Evolutionary conservation across 2,113 vertebrate genomes (phyloP).

Genomic region (Oncorhynchus kisutch): DNA sequence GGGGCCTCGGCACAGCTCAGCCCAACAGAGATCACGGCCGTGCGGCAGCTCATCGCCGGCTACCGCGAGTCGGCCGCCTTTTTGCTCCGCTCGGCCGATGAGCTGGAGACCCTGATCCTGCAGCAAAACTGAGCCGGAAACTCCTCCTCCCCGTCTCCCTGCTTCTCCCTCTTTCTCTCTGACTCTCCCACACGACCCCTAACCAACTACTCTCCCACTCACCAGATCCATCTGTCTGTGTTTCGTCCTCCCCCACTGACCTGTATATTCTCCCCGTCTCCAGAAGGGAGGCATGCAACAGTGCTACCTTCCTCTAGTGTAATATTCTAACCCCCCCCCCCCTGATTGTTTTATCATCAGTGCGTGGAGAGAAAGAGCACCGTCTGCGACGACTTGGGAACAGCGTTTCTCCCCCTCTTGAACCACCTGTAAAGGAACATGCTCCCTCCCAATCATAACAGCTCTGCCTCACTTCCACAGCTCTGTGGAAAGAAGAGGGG

Average conservation of each 20-base stretch:
- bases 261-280: slow-evolving; percentile 17
- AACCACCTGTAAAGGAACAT: not conserved
- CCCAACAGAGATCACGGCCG: slow-evolving; percentile 94
- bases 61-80: slow-evolving; percentile 97
- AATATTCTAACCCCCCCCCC: not conserved
- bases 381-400: not conserved
- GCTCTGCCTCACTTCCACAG: slow-evolving; percentile 11
- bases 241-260: slow-evolving; percentile 27
- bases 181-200: slow-evolving; percentile 26
- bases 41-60: slow-evolving; percentile 95
- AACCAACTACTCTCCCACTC: not conserved
- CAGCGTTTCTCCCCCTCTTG: not conserved
- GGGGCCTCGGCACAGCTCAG: slow-evolving; percentile 91
- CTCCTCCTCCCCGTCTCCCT: not conserved
- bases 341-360: not conserved
- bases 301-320: not conserved
- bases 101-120: slow-evolving; percentile 99
- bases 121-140: slow-evolving; percentile 91
- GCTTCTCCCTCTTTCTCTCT: slow-evolving; percentile 37
- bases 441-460: slow-evolving; percentile 52
- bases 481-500: not conserved
- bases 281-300: not conserved
- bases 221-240: not conserved
- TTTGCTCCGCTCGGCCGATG: slow-evolving; percentile 93
- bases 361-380: not conserved